Base-by-base conservation (phyloP, 2,797 vertebrate genomes). In the Merluccius polli region DNA sequence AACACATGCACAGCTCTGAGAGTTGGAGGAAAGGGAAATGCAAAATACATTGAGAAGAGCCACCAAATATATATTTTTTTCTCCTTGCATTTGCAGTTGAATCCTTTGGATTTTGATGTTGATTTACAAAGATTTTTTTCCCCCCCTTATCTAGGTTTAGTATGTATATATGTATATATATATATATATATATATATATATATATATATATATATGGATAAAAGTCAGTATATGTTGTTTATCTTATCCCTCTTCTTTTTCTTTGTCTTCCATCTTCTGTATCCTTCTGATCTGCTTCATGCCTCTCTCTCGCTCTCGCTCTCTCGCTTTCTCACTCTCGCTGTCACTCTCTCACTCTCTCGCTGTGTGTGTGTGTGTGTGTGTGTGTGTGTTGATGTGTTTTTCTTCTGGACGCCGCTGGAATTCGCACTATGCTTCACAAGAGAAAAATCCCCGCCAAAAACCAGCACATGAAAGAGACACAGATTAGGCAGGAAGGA, bases 401-500 rank as follows among this genome's bases (percentile, higher is more conserved):
- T 38, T 7, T 8, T 38, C 10, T 11, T 11, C 36, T 38, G 36
- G 36, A 38, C 36, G 36, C 52, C 21, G 6, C 52, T 59, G n/a
- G 52, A 24, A 59, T 59, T 59, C 52, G 24, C 52, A 59, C 18
- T n/a, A n/a, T 9, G 21, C 52, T 59, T 59, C 52, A 59, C 8
- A 10, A 59, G 52, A 59, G 52, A 59, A 24, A 24, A 12, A 59
- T n/a, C 8, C 21, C 21, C 21, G 2, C 52, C 21, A 74, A 77
- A 73, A 83, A 77, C 77, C 73, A 75, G 75, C 72, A 83, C 84
- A 90, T 88, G 85, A 91, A 92, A 89, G 82, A 38, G 73, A 81
- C 77, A 75, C 24, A 80, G 87, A 87, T 92, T 87, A 88, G 84
- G 75, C 63, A 67, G 70, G 83, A 78, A 86, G 74, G 71, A 81